Base-by-base conservation (phyloP, 2,113 vertebrate genomes). In the Narcine bancroftii region DNA sequence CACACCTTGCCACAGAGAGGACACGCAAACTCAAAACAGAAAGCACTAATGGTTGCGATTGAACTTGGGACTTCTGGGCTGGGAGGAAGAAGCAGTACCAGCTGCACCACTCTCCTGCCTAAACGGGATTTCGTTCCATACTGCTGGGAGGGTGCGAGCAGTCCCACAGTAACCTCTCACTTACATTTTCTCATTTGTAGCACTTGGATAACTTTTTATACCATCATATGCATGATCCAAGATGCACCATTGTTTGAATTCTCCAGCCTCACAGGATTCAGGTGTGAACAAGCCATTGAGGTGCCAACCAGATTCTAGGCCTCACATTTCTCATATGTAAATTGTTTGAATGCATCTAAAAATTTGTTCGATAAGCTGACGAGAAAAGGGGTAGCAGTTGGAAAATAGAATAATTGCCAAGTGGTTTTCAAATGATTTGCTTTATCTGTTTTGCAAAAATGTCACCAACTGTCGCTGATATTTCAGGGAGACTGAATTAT, bases 391-490 rank as follows among this genome's bases (percentile, higher is more conserved):
- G 24, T 17, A 91, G 39, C 60, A 29, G 65, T 65, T 66, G 24
- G 42, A 47, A 91, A 91, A 69, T 29, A 69, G 42, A 24, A 69
- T 69, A 91, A 66, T 91, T 91, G 56, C 21, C 85, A 65, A 89
- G 60, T 89, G 85, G 65, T 63, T 91, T 45, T 45, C 39, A 91
- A 69, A 47, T 91, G 89, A 47, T 69, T 91, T 69, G 60, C 39
- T 47, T 71, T 66, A 71, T 29, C 89, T 45, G 6, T 26, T 91
- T 42, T 47, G 89, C 39, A 71, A 42, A 91, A 47, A 91, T 91
- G 39, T 39, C 89, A 69, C 89, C 29, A 66, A 69, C 60, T 69
- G 42, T 42, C 19, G 39, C 65, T 91, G 89, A 91, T 65, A 91
- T 91, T 91, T 91, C 42, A 26, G 89, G 15, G 19, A 56, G 81